These are phyloP conservation scores for Trematomus bernacchii DNA, from an alignment of 2,797 vertebrate genomes.

Conservation along the genomic window DNA sequence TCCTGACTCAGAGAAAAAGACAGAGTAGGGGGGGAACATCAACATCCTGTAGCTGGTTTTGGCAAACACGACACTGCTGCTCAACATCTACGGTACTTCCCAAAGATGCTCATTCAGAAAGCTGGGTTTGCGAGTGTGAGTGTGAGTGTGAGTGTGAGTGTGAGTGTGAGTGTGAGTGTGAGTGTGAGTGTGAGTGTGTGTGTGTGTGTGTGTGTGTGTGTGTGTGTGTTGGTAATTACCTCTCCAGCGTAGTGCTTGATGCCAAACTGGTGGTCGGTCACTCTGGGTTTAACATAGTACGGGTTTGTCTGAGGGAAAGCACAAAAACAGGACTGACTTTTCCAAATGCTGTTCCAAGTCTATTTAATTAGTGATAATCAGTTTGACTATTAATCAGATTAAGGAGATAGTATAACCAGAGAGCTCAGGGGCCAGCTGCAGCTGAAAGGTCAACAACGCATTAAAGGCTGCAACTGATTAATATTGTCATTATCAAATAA, in stretches of 20 bases:
- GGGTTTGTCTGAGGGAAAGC: conserved; percentile 87
- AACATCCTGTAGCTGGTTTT: conserved; percentile 51
- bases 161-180: too few species aligned
- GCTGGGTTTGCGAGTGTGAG: conserved; percentile 14
- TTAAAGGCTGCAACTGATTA: neutral
- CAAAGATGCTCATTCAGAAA: conserved; percentile 25
- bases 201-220: conserved; percentile 15
- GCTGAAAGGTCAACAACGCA: neutral
- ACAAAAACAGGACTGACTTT: conserved; percentile 27
- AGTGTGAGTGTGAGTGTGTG: neutral
- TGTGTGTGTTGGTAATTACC: conserved; percentile 79
- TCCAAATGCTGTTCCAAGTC: conserved; percentile 24
- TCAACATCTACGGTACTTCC: conserved; percentile 44
- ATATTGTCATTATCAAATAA: neutral
- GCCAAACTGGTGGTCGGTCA: conserved; percentile 94
- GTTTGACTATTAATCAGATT: neutral
- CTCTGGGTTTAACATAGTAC: conserved; percentile 93
- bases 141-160: neutral
- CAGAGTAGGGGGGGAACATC: conserved; percentile 9
- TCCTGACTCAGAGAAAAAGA: conserved; percentile 54
- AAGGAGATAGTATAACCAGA: neutral
- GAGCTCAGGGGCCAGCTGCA: conserved; percentile 22
- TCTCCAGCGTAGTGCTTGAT: conserved; percentile 96
- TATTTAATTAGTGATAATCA: conserved; percentile 15
- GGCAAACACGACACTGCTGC: conserved; percentile 25